Evolutionary conservation across 2,888 invertebrate species (phyloP).

Genomic region (Eupithecia subumbrata): DNA sequence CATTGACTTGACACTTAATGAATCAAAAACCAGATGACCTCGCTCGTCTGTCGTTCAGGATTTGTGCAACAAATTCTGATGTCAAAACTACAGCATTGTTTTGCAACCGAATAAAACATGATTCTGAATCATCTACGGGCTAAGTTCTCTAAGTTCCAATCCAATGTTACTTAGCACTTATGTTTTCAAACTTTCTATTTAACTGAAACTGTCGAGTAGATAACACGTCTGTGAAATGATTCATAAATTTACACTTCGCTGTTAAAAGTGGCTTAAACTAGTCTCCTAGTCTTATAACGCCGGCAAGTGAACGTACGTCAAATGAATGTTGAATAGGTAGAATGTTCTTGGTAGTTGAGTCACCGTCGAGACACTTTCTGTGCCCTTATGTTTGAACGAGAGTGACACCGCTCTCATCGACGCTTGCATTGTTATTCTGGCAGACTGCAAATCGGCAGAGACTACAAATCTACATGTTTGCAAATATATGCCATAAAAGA

Average conservation of each 20-base stretch:
- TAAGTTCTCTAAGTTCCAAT: conserved; percentile 27
- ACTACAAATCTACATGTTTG: conserved; percentile 1
- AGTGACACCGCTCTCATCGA: conserved; percentile 38
- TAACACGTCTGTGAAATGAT: conserved; percentile 53
- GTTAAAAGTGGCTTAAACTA: conserved; percentile 57
- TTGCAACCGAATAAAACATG: conserved; percentile 54
- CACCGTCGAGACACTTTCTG: conserved; percentile 65
- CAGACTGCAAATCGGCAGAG: background rate
- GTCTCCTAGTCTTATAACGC: conserved; percentile 53
- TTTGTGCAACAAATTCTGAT: conserved; percentile 65
- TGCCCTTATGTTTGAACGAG: conserved; percentile 46
- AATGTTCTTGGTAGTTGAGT: conserved; percentile 69
- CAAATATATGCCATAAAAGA: background rate
- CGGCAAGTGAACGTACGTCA: conserved; percentile 59
- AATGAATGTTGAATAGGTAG: conserved; percentile 69
- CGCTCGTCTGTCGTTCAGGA: conserved; percentile 58
- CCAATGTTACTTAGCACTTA: conserved; percentile 20
- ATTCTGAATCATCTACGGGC: conserved; percentile 50
- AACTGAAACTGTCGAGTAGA: conserved; percentile 42
- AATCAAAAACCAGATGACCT: conserved; percentile 61
- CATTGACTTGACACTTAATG: conserved; percentile 49
- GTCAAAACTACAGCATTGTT: conserved; percentile 59
- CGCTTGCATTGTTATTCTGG: conserved; percentile 31
- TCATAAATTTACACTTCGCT: conserved; percentile 55
- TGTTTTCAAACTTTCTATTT: conserved; percentile 44